phyloP scores from a whole-genome alignment of 2,113 vertebrate species.

The Aleadryas rufinucha region DNA sequence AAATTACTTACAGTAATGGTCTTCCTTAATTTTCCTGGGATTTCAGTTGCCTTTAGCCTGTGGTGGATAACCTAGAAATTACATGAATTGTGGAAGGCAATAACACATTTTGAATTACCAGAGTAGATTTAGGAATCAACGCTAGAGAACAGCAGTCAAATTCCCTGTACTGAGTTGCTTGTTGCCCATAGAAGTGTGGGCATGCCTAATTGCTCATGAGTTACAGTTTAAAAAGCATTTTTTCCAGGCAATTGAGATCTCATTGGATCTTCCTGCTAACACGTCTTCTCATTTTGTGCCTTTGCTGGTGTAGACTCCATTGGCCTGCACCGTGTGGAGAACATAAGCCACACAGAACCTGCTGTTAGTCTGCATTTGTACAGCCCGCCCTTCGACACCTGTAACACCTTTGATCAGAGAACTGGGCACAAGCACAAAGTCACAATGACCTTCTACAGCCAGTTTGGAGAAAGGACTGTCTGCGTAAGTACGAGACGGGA shows the following conservation, averaged over 20 bases:
- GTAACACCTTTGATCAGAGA: slow-evolving; percentile 93
- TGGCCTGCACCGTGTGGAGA: slow-evolving; percentile 95
- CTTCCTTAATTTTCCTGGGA: neutral
- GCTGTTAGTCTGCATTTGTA: slow-evolving; percentile 93
- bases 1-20: neutral
- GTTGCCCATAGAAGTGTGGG: neutral
- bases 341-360: slow-evolving; percentile 91
- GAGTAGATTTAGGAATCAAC: neutral
- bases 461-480: slow-evolving; percentile 84
- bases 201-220: neutral
- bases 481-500: slow-evolving; percentile 74
- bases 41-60: neutral
- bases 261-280: neutral
- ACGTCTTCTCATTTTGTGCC: neutral
- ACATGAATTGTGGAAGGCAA: neutral
- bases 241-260: neutral
- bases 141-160: neutral
- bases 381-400: slow-evolving; percentile 88
- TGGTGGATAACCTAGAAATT: neutral
- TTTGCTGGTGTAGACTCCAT: slow-evolving; percentile 79
- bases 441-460: slow-evolving; percentile 95
- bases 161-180: neutral
- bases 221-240: neutral
- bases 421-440: slow-evolving; percentile 91
- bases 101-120: neutral